Evolutionary conservation across 2,888 invertebrate species (phyloP).

Genomic region (Cerceris rybyensis): DNA sequence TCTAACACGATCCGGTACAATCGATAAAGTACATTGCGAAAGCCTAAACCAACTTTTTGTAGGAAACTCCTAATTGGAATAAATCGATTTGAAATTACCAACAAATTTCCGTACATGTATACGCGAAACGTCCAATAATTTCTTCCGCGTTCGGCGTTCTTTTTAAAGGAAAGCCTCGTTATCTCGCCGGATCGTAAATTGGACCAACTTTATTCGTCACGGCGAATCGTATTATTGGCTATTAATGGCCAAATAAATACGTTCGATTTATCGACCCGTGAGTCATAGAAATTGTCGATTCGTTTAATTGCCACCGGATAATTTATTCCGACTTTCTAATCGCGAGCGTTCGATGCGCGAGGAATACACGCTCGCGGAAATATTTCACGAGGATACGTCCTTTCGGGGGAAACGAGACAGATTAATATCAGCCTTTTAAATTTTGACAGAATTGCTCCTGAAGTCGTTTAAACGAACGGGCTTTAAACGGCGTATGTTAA

Average conservation of each 20-base stretch:
- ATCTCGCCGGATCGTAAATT: background rate
- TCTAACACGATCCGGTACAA: no score
- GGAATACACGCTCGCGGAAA: constrained; percentile 3
- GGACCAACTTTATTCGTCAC: background rate
- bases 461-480: background rate
- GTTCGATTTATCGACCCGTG: constrained; percentile 38
- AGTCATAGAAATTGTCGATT: constrained; percentile 14
- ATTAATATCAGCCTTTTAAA: constrained; percentile 2
- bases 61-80: no score
- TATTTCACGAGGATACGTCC: background rate
- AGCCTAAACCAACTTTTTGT: no score
- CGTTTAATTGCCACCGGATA: constrained; percentile 41
- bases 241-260: constrained; percentile 36
- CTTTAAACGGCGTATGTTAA: background rate
- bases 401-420: background rate
- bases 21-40: no score
- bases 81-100: background rate
- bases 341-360: constrained; percentile 2
- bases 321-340: constrained; percentile 54
- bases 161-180: background rate
- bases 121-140: background rate
- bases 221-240: background rate
- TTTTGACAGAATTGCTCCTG: background rate
- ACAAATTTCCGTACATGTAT: background rate
- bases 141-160: background rate